A percentile compares a stretch with the other conserved stretches of the same genome.
Evolutionary conservation across 1,140 invertebrate species (phyloP).

Genomic region (Macrocentrus cingulum): DNA sequence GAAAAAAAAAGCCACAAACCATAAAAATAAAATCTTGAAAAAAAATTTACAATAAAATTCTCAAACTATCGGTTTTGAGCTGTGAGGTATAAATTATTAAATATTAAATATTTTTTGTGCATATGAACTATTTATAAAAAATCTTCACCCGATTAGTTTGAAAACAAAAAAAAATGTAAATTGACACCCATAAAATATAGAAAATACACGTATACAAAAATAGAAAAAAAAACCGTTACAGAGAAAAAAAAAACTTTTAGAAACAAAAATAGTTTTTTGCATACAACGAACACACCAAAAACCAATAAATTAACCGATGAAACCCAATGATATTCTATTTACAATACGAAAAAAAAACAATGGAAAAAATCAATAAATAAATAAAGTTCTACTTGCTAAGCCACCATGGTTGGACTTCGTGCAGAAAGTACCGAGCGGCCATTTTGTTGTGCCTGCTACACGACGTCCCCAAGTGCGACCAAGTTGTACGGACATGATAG

Average conservation of each 20-base stretch:
- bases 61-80: too few relatives aligned
- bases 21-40: too few relatives aligned
- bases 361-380: too few relatives aligned
- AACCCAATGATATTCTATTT: constrained; percentile 39
- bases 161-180: constrained; percentile 33
- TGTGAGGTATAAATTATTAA: too few relatives aligned
- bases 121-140: background rate
- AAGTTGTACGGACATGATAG: constrained; percentile 4
- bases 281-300: constrained; percentile 42
- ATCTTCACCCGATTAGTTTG: constrained; percentile 30
- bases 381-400: constrained; percentile 40
- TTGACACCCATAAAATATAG: constrained; percentile 18
- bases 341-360: constrained; percentile 23
- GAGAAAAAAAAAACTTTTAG: constrained; percentile 15
- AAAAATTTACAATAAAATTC: too few relatives aligned
- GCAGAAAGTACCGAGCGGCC: constrained; percentile 14
- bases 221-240: constrained; percentile 1
- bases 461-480: constrained; percentile 7
- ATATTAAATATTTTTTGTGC: too few relatives aligned
- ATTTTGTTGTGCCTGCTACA: constrained; percentile 11
- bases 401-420: constrained; percentile 36
- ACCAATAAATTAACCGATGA: constrained; percentile 43
- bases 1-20: too few relatives aligned
- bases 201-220: too few relatives aligned
- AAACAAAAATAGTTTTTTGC: constrained; percentile 42